Conservation (phyloP, 2,888 invertebrate genomes). For the Acanthopleura granulata region DNA sequence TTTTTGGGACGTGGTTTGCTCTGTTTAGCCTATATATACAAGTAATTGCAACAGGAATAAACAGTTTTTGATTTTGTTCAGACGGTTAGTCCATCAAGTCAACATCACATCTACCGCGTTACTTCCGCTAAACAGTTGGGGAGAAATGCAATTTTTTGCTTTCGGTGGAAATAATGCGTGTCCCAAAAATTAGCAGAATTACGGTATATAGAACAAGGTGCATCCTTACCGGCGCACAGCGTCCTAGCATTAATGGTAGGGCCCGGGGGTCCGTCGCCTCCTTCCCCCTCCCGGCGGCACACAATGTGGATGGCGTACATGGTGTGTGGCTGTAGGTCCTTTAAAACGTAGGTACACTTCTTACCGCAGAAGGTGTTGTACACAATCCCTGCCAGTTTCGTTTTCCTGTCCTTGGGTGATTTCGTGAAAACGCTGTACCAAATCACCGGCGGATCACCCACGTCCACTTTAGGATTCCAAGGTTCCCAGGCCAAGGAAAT, state of each 20-base stretch:
- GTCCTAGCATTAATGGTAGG: slow-evolving; percentile 50
- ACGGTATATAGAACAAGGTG: no score
- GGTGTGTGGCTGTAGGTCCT: slow-evolving; percentile 53
- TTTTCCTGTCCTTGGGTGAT: not conserved
- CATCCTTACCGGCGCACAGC: slow-evolving; percentile 46
- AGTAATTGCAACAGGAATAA: no score
- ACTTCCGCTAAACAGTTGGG: no score
- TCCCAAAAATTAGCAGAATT: no score
- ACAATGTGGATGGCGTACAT: slow-evolving; percentile 54
- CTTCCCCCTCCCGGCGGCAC: slow-evolving; percentile 47
- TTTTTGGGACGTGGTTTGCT: no score
- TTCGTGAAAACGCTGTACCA: slow-evolving; percentile 49
- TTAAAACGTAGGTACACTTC: slow-evolving; percentile 46
- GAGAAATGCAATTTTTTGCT: no score
- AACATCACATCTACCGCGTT: no score
- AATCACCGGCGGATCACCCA: slow-evolving; percentile 52
- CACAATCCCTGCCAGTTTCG: slow-evolving; percentile 26
- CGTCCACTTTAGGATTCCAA: slow-evolving; percentile 55
- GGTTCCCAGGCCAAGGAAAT: slow-evolving; percentile 53
- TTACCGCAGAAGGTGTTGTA: slow-evolving; percentile 33
- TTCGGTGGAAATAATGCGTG: no score
- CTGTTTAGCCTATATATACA: no score
- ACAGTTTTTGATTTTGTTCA: no score
- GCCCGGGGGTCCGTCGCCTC: slow-evolving; percentile 54
- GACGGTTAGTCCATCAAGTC: no score